A percentile compares a stretch with the other conserved stretches of the same genome.
Evolutionary conservation across 2,888 invertebrate species (phyloP).

Genomic region (Caenorhabditis sp.): DNA sequence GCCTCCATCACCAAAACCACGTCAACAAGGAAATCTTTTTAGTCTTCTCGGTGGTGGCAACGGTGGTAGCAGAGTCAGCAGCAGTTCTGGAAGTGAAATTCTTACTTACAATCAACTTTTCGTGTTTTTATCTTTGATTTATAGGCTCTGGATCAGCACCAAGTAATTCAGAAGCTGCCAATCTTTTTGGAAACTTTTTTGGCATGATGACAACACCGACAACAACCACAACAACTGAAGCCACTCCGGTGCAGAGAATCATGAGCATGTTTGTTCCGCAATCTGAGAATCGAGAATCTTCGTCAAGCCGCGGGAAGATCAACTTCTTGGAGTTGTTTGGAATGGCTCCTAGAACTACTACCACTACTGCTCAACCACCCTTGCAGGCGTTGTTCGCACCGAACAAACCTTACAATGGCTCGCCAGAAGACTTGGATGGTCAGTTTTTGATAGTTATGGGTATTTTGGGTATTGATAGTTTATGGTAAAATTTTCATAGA

Average conservation of each 20-base stretch:
- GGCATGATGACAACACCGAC: constrained; percentile 23
- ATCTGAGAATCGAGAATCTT: constrained; percentile 24
- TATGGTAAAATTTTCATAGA: too few relatives aligned
- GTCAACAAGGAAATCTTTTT: constrained; percentile 39
- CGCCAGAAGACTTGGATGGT: constrained; percentile 42
- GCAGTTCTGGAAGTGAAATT: neutral
- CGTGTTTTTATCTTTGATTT: constrained; percentile 1
- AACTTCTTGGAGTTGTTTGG: constrained; percentile 43
- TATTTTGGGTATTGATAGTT: too few relatives aligned
- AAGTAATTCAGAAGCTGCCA: constrained; percentile 2
- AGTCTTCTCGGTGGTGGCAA: constrained; percentile 15
- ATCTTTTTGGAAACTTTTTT: constrained; percentile 8
- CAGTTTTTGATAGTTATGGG: too few relatives aligned
- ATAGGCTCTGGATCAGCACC: constrained; percentile 16
- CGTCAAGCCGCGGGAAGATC: constrained; percentile 30
- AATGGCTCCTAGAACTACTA: constrained; percentile 38
- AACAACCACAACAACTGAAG: constrained; percentile 36
- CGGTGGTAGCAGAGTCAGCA: neutral
- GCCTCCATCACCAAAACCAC: constrained; percentile 49
- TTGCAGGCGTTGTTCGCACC: constrained; percentile 42
- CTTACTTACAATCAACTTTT: neutral
- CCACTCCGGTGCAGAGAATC: constrained; percentile 36
- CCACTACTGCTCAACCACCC: constrained; percentile 46
- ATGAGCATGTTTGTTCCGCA: constrained; percentile 40
- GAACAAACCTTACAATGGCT: constrained; percentile 34